These are phyloP conservation scores for Odontomachus brunneus DNA, from an alignment of 1,140 invertebrate genomes.

Conservation along the genomic window DNA sequence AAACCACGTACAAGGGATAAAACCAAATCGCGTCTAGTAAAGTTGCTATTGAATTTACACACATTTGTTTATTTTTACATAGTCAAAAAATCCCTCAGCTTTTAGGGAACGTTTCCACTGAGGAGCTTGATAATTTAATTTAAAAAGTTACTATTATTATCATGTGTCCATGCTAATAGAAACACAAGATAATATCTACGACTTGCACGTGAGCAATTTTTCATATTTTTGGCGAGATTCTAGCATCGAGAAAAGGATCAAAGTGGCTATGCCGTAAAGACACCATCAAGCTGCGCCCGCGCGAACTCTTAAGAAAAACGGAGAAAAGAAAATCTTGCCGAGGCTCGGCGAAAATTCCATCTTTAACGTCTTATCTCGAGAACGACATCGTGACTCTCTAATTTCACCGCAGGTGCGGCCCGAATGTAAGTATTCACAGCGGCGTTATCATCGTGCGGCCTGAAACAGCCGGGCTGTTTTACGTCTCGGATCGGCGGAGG, in stretches of 20 bases:
- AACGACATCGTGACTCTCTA: background rate
- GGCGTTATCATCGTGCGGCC: slow-evolving; percentile 14
- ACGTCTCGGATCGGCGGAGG: background rate
- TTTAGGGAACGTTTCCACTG: too few relatives aligned
- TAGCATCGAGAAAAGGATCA: background rate
- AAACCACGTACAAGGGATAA: too few relatives aligned
- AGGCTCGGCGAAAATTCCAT: slow-evolving; percentile 2
- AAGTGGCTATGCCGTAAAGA: background rate
- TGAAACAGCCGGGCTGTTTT: slow-evolving; percentile 25
- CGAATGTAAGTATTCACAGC: background rate
- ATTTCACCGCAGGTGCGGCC: slow-evolving; percentile 31
- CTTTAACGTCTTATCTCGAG: background rate
- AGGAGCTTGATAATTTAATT: too few relatives aligned
- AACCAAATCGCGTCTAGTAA: too few relatives aligned
- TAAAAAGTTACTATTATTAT: too few relatives aligned
- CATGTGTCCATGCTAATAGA: too few relatives aligned
- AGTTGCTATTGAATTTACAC: too few relatives aligned
- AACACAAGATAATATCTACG: background rate
- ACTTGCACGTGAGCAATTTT: background rate
- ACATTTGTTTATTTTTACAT: too few relatives aligned
- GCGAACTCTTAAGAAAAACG: slow-evolving; percentile 15
- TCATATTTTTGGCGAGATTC: background rate
- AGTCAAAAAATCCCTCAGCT: too few relatives aligned
- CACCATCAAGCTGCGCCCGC: background rate
- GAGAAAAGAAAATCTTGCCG: background rate